phyloP scores from a whole-genome alignment of 53 echinoderm and acorn worm genomes.

The Antedon mediterranea region DNA sequence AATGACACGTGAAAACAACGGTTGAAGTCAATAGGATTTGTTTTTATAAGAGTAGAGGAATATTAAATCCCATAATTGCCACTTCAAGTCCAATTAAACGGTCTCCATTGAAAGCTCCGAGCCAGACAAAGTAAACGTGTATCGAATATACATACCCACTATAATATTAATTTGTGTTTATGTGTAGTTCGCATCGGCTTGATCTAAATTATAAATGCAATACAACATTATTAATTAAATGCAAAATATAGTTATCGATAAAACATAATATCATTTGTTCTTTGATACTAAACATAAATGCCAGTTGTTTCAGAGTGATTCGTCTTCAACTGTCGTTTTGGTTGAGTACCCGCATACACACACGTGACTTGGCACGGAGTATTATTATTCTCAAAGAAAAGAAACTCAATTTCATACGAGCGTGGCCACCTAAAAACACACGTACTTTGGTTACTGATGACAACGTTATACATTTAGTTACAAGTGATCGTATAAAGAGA shows the following conservation, averaged over 20 bases:
- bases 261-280: too few species aligned
- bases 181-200: too few species aligned
- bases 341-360: not conserved
- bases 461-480: not conserved
- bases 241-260: too few species aligned
- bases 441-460: not conserved
- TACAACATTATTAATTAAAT: too few species aligned
- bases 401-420: not conserved
- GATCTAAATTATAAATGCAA: too few species aligned
- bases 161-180: not conserved
- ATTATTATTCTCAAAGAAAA: not conserved
- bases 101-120: conserved; percentile 1
- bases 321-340: too few species aligned
- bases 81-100: not conserved
- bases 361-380: not conserved
- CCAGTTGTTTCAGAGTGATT: too few species aligned
- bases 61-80: conserved; percentile 1
- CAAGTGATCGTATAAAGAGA: not conserved
- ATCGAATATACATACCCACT: not conserved
- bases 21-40: not conserved
- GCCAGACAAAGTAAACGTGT: not conserved
- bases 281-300: too few species aligned
- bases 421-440: not conserved
- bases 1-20: not conserved
- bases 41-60: not conserved